Evolutionary conservation across 2,113 vertebrate species (phyloP), one percentile per base, ranked within the genome.

Genomic region (Dunckerocampus dactyliophorus): DNA sequence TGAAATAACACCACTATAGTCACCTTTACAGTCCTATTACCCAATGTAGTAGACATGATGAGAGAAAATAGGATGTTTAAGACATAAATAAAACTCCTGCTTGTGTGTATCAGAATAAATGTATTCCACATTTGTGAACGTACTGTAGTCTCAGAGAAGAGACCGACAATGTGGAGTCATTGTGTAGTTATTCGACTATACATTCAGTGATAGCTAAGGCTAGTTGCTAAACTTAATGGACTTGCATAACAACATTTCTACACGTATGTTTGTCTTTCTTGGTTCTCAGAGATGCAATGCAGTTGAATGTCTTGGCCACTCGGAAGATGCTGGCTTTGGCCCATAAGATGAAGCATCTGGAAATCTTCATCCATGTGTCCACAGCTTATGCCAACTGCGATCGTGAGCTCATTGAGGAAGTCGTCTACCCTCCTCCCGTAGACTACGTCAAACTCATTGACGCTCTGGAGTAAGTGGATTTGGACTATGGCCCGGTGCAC

Each of bases 361-460:
- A 98, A 81, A 88, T 98, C 54, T 98, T 98, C 77, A 81, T 94
- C 75, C 95, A 99, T 6, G 76, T 98, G 62, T 98, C 95, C n/a
- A 99, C 97, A 1, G 97, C 97, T 10, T 98, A 94, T 21, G 95
- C 96, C n/a, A 93, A 99, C 65, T 98, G 97, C 77, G 93, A 99
- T 86, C 88, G 89, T 11, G 91, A 95, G 70, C 91, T 95, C 67
- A 99, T 98, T 21, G 97, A 95, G 60, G 97, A 99, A 82, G 56
- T 94, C 0, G 84, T 99, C 42, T 99, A 99, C 81, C 90, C 93
- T 6, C 94, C 97, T 8, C 92, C 95, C 6, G 89, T 99, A 22
- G 95, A 99, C 86, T 97, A 97, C 83, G 92, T 81, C 85, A 95
- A 94, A 65, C 92, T 99, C 60, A 96, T 98, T 37, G 95, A 96